phyloP scores from a whole-genome alignment of 1,140 invertebrate genomes.

The Platorchestia sp. region DNA sequence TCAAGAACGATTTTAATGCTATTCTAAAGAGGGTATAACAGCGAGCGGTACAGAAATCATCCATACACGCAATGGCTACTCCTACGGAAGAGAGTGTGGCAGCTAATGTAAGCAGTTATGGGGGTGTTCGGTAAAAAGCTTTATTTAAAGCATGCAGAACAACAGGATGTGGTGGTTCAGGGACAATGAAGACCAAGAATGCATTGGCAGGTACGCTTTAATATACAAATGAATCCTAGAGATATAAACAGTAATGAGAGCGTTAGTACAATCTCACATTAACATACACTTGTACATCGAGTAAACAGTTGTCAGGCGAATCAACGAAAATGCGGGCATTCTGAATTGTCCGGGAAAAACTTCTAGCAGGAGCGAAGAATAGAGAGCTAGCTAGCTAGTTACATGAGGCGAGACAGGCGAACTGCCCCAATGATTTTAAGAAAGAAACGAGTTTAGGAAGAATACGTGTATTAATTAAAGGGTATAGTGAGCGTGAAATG shows the following conservation, averaged over 20 bases:
- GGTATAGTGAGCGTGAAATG: not conserved
- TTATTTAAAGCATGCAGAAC: conserved; percentile 24
- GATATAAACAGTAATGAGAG: conserved; percentile 55
- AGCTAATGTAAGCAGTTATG: conserved; percentile 24
- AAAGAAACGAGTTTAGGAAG: not conserved
- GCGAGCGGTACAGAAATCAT: conserved; percentile 27
- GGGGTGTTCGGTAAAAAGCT: conserved; percentile 2
- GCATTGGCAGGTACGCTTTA: conserved; percentile 51
- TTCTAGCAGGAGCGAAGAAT: not conserved
- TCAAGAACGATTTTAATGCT: not conserved
- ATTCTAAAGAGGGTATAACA: conserved; percentile 35
- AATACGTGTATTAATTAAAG: not conserved
- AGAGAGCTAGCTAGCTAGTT: not conserved
- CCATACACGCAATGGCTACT: conserved; percentile 29
- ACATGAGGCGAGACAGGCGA: not conserved
- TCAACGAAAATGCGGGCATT: not conserved
- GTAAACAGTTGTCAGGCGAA: conserved; percentile 47
- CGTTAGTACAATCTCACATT: conserved; percentile 53
- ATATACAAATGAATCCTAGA: conserved; percentile 53
- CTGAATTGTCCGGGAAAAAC: not conserved
- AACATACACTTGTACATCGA: conserved; percentile 55
- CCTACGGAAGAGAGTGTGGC: conserved; percentile 20
- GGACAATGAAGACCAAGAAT: conserved; percentile 34
- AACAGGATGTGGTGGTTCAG: conserved; percentile 26
- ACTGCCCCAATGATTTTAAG: not conserved